A percentile compares a stretch with the other conserved stretches of the same genome.
These are phyloP conservation scores for Ptychoptera contaminata DNA, from an alignment of 2,888 invertebrate genomes.

Conservation along the genomic window DNA sequence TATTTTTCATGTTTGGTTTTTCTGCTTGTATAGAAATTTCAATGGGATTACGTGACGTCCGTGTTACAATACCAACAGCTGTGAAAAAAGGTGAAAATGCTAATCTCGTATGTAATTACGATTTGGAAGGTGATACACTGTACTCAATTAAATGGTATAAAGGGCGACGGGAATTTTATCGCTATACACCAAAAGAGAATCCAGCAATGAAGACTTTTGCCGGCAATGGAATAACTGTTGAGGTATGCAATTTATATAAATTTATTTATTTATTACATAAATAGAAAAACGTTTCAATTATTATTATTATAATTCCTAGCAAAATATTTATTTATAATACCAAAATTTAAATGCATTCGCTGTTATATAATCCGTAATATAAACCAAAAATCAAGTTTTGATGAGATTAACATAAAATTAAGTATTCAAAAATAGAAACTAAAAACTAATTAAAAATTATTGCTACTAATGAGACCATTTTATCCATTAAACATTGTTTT, in stretches of 20 bases:
- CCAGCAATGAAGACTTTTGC: conserved; percentile 58
- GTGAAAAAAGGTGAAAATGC: conserved; percentile 46
- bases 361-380: too few relatives aligned
- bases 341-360: too few relatives aligned
- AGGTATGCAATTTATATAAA: conserved; percentile 40
- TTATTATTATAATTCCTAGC: too few relatives aligned
- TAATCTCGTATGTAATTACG: conserved; percentile 52
- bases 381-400: too few relatives aligned
- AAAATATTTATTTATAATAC: too few relatives aligned
- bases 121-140: conserved; percentile 58
- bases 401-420: too few relatives aligned
- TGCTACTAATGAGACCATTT: too few relatives aligned
- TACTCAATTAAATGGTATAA: conserved; percentile 81
- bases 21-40: conserved; percentile 9
- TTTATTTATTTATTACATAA: background rate
- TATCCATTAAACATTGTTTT: too few relatives aligned
- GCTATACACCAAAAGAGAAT: conserved; percentile 57
- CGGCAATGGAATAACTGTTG: conserved; percentile 53
- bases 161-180: conserved; percentile 65
- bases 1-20: conserved; percentile 1
- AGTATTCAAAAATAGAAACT: too few relatives aligned
- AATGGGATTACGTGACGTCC: conserved; percentile 39
- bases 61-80: conserved; percentile 47
- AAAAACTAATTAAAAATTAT: too few relatives aligned
- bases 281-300: too few relatives aligned